These are phyloP conservation scores for Aphidius gifuensis DNA, from an alignment of 1,140 invertebrate species.

Conservation along the genomic window DNA sequence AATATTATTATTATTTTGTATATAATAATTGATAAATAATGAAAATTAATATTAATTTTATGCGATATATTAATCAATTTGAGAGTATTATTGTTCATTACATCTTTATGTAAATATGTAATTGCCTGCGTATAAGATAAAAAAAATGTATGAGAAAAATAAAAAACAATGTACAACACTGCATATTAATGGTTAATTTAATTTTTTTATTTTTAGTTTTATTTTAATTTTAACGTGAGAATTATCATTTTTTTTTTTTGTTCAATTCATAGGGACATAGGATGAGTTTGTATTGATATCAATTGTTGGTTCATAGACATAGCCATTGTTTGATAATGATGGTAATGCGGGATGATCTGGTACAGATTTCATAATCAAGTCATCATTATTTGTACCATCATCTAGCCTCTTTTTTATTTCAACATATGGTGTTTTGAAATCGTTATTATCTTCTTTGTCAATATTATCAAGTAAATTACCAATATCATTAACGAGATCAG, in stretches of 20 bases:
- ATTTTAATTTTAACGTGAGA: constrained; percentile 3
- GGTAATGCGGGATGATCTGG: constrained; percentile 65
- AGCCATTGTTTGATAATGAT: constrained; percentile 45
- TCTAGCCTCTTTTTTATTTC: constrained; percentile 63
- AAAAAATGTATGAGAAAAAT: constrained; percentile 38
- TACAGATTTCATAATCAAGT: constrained; percentile 70
- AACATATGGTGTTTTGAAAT: constrained; percentile 77
- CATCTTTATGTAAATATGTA: constrained; percentile 53
- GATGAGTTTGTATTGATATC: constrained; percentile 26
- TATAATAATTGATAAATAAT: constrained; percentile 19
- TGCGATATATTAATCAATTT: constrained; percentile 26
- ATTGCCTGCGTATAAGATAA: constrained; percentile 47
- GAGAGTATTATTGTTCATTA: constrained; percentile 47
- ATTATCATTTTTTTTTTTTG: constrained; percentile 24
- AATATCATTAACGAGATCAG: constrained; percentile 69
- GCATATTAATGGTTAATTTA: constrained; percentile 8
- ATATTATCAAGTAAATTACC: constrained; percentile 78
- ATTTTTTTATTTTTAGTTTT: too few species aligned
- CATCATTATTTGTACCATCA: constrained; percentile 63
- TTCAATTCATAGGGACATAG: constrained; percentile 49
- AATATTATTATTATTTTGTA: constrained; percentile 20
- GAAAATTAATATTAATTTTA: constrained; percentile 15
- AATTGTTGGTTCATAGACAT: constrained; percentile 51
- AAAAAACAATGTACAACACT: constrained; percentile 35
- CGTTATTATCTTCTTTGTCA: constrained; percentile 77